phyloP scores from a whole-genome alignment of 2,797 vertebrate genomes.

The Chelmon rostratus region DNA sequence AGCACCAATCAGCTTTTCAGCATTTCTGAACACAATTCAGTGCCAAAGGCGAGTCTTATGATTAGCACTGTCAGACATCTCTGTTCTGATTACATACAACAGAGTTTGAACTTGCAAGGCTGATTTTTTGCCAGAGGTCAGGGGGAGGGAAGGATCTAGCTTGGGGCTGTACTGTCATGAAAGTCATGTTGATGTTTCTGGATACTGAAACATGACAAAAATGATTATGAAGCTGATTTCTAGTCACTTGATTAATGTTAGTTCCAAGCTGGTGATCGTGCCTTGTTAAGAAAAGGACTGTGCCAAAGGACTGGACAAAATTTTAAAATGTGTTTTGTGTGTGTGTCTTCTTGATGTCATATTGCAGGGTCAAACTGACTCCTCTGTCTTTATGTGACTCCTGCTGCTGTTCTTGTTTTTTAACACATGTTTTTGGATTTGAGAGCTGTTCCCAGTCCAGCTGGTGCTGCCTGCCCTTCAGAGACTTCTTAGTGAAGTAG shows the following conservation, averaged over 20 bases:
- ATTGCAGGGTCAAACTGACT: too few species aligned
- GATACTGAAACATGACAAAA: not conserved
- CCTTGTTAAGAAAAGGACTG: too few species aligned
- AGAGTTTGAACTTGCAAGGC: not conserved
- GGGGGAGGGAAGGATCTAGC: conserved; percentile 5
- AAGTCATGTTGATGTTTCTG: not conserved
- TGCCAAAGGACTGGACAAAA: too few species aligned
- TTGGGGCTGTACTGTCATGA: not conserved
- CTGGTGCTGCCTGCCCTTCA: too few species aligned
- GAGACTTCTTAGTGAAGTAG: too few species aligned
- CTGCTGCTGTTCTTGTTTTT: too few species aligned
- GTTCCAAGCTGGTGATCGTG: conserved; percentile 9
- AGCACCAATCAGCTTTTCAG: not conserved
- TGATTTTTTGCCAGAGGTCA: conserved; percentile 10
- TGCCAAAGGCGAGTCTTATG: conserved; percentile 19
- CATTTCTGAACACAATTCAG: not conserved
- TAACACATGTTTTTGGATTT: too few species aligned
- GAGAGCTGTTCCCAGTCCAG: too few species aligned
- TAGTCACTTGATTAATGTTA: conserved; percentile 24
- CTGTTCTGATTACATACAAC: not conserved
- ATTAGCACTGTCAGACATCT: conserved; percentile 18
- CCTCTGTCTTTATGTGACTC: too few species aligned
- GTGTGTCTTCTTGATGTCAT: too few species aligned
- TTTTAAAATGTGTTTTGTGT: too few species aligned
- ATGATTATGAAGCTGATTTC: conserved; percentile 11